Conservation (phyloP, 2,113 vertebrate species). For the Lucifuga dentata region DNA sequence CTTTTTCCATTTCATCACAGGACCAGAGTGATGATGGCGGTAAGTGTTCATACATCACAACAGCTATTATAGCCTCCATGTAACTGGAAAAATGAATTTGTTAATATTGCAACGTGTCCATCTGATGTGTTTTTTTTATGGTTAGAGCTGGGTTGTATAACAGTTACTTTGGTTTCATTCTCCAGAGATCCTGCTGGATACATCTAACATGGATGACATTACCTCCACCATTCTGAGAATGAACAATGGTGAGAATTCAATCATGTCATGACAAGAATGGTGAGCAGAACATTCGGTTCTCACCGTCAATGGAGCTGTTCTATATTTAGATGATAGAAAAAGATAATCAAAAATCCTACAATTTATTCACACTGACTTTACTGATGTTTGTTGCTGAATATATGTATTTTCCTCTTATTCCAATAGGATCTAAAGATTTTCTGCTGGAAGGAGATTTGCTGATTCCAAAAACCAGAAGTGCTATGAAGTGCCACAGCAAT, state of each 20-base stretch:
- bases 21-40: conserved; percentile 6
- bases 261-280: neutral
- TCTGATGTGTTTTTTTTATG: no score
- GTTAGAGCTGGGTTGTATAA: neutral
- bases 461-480: conserved; percentile 53
- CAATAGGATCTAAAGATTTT: conserved; percentile 31
- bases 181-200: conserved; percentile 10
- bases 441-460: conserved; percentile 61
- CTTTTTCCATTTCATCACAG: conserved; percentile 20
- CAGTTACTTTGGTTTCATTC: conserved; percentile 23
- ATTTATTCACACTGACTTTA: neutral
- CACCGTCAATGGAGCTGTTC: neutral
- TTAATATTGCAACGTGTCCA: neutral
- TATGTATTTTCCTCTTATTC: neutral
- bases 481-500: conserved; percentile 35
- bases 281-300: neutral
- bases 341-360: no score
- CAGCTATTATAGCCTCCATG: neutral
- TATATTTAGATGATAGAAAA: no score
- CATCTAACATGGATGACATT: conserved; percentile 12
- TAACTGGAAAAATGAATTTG: neutral
- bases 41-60: conserved; percentile 9
- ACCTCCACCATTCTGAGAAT: conserved; percentile 57
- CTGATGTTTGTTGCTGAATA: neutral
- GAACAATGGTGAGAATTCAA: conserved; percentile 59